Evolutionary conservation across 2,113 vertebrate genomes (phyloP).

Genomic region (Bubo blakistoni): DNA sequence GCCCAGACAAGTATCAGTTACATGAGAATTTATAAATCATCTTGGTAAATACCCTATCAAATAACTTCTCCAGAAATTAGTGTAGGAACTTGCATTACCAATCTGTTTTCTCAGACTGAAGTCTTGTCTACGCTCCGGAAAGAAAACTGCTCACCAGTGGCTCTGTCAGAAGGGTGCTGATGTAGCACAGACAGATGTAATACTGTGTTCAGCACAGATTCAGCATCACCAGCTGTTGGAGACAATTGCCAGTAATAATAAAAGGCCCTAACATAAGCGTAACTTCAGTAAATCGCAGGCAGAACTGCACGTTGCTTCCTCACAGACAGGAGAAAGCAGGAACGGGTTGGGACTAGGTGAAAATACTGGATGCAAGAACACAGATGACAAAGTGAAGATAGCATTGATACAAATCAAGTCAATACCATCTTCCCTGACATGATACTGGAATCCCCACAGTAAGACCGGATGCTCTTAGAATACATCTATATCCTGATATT

Average conservation of each 20-base stretch:
- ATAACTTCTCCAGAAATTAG: conserved; percentile 4
- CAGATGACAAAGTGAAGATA: not conserved
- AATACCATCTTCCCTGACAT: not conserved
- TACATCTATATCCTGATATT: not conserved
- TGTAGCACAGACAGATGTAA: not conserved
- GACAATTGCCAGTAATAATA: not conserved
- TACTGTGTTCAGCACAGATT: not conserved
- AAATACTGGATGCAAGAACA: not conserved
- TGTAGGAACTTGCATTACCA: not conserved
- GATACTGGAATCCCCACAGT: not conserved
- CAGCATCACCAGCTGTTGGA: not conserved
- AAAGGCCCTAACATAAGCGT: accelerated
- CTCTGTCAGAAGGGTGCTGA: not conserved
- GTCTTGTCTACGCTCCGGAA: not conserved
- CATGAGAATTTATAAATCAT: conserved; percentile 11
- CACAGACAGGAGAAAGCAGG: not conserved
- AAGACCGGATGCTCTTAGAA: not conserved
- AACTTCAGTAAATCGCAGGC: not conserved
- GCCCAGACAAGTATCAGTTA: not conserved
- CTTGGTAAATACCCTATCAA: conserved; percentile 11
- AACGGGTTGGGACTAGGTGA: not conserved
- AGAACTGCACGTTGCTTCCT: not conserved
- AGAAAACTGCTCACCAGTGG: not conserved
- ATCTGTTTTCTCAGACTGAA: not conserved
- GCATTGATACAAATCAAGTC: not conserved